A percentile compares a stretch with the other conserved stretches of the same genome.
These are phyloP conservation scores for Nannoperca australis DNA, from an alignment of 2,797 vertebrate species.

Conservation along the genomic window DNA sequence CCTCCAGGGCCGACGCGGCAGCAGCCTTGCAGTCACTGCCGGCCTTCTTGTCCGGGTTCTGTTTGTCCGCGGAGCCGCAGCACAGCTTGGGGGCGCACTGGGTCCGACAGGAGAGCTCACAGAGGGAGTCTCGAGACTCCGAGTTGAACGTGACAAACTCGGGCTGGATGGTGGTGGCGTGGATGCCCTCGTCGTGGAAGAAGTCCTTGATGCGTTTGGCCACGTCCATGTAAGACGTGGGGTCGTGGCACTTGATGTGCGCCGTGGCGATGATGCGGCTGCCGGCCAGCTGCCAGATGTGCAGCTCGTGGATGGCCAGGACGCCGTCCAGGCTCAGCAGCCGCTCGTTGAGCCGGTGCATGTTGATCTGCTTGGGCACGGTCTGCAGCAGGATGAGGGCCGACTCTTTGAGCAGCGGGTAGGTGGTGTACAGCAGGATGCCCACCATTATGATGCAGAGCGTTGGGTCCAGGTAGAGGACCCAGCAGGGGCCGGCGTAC, in stretches of 20 bases:
- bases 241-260: slow-evolving; percentile 98
- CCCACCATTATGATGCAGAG: slow-evolving; percentile 96
- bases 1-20: slow-evolving; percentile 83
- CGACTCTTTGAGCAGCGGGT: slow-evolving; percentile 96
- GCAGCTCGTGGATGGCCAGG: slow-evolving; percentile 96
- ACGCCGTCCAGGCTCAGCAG: slow-evolving; percentile 92
- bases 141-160: slow-evolving; percentile 95
- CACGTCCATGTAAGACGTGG: slow-evolving; percentile 96
- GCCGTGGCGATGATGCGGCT: slow-evolving; percentile 98
- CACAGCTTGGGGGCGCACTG: slow-evolving; percentile 97
- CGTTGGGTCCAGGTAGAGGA: slow-evolving; percentile 95
- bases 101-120: slow-evolving; percentile 95
- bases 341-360: slow-evolving; percentile 90
- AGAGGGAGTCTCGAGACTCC: slow-evolving; percentile 88
- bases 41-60: slow-evolving; percentile 67
- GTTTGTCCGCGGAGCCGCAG: slow-evolving; percentile 86
- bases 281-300: slow-evolving; percentile 98
- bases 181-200: slow-evolving; percentile 97
- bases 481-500: slow-evolving; percentile 93
- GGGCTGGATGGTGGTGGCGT: slow-evolving; percentile 98
- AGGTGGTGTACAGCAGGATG: slow-evolving; percentile 97
- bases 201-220: slow-evolving; percentile 97
- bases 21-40: slow-evolving; percentile 67
- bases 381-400: slow-evolving; percentile 98
- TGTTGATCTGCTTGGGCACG: slow-evolving; percentile 97